Base-by-base conservation (phyloP, 1,140 invertebrate genomes). In the Papilio xuthus region DNA sequence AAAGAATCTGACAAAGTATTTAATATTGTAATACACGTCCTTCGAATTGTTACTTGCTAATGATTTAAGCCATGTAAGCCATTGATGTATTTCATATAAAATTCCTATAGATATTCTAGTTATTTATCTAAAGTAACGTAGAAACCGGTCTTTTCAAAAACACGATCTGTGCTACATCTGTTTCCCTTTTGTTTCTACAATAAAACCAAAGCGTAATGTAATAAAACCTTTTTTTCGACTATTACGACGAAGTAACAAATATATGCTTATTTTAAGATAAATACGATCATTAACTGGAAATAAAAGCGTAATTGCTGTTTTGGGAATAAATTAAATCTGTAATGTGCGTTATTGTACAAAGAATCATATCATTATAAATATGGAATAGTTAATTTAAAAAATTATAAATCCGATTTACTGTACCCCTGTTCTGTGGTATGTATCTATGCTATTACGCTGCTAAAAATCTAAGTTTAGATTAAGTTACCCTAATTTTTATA, bases 251-350 rank as follows among this genome's bases (percentile, higher is more conserved):
- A 53, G 20, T 53, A 9, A 7, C n/a, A n/a, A 53, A 53, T 53
- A 9, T 53, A 53, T 53, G 50, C 50, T 53, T 53, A 53, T 53
- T 53, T 53, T 53, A 53, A n/a, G 50, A 20, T 53, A 53, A 53
- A 20, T 20, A 53, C 32, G 50, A 53, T 53, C 8, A n/a, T 53
- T 20, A 53, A 53, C 50, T 53, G n/a, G 18, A 53, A 20, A 53
- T 20, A 53, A 53, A 4, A 53, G 7, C 50, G 50, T n/a, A n/a
- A 18, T 53, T 53, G 4, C 7, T 9, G n/a, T 53, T 8, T 53
- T 53, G 50, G 18, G 9, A n/a, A 53, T 8, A 20, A 9, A 37
- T 37, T 37, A 37, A 37, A 37, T 37, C 32, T 37, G 7, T 4
- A 37, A 37, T 37, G 32, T 37, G 32, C 32, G 32, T 37, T 37